Evolutionary conservation across 2,113 vertebrate species (phyloP).

Genomic region (Mola mola): DNA sequence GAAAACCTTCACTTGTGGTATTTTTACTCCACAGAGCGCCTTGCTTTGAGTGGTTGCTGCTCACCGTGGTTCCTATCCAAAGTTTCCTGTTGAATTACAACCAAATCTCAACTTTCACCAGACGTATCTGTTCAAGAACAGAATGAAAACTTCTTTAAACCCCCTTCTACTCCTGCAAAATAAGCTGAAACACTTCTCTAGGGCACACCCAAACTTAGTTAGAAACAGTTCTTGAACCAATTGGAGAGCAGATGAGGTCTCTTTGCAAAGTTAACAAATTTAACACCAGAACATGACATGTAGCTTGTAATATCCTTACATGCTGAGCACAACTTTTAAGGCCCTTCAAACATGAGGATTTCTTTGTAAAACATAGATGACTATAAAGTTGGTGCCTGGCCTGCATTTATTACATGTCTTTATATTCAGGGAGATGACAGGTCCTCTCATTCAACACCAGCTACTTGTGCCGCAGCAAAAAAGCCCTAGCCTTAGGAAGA

Average conservation of each 20-base stretch:
- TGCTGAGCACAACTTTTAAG: neutral
- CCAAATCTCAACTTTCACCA: constrained; percentile 2
- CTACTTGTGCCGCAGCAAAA: constrained; percentile 53
- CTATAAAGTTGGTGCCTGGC: constrained; percentile 11
- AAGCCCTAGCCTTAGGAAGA: constrained; percentile 48
- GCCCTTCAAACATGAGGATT: neutral
- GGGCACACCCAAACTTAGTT: too few relatives aligned
- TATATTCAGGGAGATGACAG: constrained; percentile 47
- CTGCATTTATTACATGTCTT: constrained; percentile 7
- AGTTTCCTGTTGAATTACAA: neutral
- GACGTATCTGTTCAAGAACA: neutral
- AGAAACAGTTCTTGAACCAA: too few relatives aligned
- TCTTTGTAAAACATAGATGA: constrained; percentile 3
- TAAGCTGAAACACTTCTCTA: too few relatives aligned
- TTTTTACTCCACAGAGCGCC: constrained; percentile 39
- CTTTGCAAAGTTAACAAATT: too few relatives aligned
- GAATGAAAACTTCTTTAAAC: too few relatives aligned
- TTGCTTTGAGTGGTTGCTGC: neutral
- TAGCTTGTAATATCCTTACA: too few relatives aligned
- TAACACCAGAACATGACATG: too few relatives aligned
- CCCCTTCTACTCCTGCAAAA: too few relatives aligned
- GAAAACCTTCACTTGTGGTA: constrained; percentile 43
- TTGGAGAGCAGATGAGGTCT: too few relatives aligned
- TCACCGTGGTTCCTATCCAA: neutral
- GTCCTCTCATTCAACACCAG: constrained; percentile 57